Evolutionary conservation across 2,113 vertebrate species (phyloP).

Genomic region (Pantherophis guttatus): DNA sequence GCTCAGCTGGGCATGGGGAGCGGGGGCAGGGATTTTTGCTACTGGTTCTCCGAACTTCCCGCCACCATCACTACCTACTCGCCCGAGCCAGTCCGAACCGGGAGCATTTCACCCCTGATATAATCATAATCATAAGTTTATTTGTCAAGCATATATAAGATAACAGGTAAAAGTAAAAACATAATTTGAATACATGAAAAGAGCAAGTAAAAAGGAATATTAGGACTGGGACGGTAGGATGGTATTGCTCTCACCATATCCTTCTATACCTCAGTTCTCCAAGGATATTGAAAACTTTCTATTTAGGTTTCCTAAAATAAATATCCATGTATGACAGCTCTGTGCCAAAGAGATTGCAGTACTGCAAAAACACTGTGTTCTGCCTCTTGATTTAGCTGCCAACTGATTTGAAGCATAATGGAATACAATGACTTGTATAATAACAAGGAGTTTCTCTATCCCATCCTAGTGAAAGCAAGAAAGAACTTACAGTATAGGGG

Average conservation of each 20-base stretch:
- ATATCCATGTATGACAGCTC: not conserved
- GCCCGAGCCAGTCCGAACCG: too few species aligned
- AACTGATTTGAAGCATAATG: not conserved
- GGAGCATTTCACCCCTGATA: too few species aligned
- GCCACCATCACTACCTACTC: too few species aligned
- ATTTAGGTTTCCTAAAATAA: not conserved
- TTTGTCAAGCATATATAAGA: too few species aligned
- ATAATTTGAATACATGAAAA: too few species aligned
- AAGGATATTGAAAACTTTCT: not conserved
- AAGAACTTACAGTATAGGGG: not conserved
- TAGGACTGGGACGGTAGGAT: too few species aligned
- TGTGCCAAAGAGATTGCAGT: not conserved
- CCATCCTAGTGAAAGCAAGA: not conserved
- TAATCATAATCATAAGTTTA: too few species aligned
- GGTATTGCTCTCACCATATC: not conserved
- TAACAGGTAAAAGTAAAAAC: too few species aligned
- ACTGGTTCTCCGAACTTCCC: too few species aligned
- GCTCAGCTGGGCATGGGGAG: too few species aligned
- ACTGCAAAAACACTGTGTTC: not conserved
- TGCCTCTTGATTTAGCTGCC: not conserved
- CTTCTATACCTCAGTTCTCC: not conserved
- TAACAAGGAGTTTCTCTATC: not conserved
- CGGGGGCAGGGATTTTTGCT: too few species aligned
- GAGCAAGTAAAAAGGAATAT: too few species aligned
- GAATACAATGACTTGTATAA: not conserved